Evolutionary conservation across 1,140 invertebrate genomes (phyloP).

Genomic region (Zaprionus inermis): DNA sequence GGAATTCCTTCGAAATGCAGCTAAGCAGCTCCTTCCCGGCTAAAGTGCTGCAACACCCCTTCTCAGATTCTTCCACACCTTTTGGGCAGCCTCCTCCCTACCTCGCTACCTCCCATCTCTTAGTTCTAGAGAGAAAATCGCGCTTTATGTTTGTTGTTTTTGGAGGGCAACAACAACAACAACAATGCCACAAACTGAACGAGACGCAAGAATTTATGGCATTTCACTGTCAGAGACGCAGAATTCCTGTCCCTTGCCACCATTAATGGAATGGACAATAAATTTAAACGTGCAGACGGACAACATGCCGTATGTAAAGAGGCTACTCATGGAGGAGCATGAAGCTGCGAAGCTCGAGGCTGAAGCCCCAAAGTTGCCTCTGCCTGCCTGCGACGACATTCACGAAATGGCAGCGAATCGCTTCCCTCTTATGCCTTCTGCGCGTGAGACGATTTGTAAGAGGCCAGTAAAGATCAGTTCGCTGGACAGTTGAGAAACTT

Average conservation of each 20-base stretch:
- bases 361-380: not conserved
- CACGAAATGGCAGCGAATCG: conserved; percentile 70
- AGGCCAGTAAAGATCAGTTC: conserved; percentile 4
- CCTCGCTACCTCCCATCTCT: too few relatives aligned
- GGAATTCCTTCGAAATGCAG: conserved; percentile 65
- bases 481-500: conserved; percentile 33
- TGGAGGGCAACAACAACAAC: not conserved
- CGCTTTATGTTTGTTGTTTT: conserved; percentile 6
- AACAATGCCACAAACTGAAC: conserved; percentile 71
- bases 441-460: conserved; percentile 80
- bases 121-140: conserved; percentile 15
- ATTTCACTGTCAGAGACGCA: conserved; percentile 82
- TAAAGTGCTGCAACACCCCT: conserved; percentile 20
- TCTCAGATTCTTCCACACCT: conserved; percentile 30
- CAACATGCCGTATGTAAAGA: conserved; percentile 79
- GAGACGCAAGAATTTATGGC: conserved; percentile 81
- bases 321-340: conserved; percentile 21
- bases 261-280: conserved; percentile 82
- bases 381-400: conserved; percentile 55
- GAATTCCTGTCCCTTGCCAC: conserved; percentile 79
- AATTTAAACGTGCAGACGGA: conserved; percentile 81
- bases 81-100: not conserved
- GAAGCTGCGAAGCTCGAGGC: not conserved
- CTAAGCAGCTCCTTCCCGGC: conserved; percentile 12
- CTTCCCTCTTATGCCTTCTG: conserved; percentile 40